Conservation (phyloP, 64 coral and sea anemone genomes). For the Pocillopora damicornis region DNA sequence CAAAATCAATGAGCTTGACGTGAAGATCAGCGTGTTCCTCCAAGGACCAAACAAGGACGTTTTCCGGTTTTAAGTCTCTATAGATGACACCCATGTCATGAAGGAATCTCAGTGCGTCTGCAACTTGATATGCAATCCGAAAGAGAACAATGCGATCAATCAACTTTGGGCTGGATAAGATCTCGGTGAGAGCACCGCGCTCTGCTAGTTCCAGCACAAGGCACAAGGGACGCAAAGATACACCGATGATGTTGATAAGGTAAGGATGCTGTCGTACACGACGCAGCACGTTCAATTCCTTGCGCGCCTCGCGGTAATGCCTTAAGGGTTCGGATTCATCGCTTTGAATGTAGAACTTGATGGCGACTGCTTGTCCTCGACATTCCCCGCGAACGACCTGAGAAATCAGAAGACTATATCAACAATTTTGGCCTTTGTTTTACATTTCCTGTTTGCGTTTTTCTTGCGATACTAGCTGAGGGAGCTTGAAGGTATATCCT, state of each 20-base stretch:
- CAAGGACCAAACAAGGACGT: slow-evolving; percentile 91
- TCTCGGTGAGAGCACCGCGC: slow-evolving; percentile 66
- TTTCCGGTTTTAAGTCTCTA: slow-evolving; percentile 94
- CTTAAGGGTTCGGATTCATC: slow-evolving; percentile 62
- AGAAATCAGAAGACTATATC: background rate
- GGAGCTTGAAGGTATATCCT: too few species aligned
- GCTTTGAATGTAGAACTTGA: slow-evolving; percentile 66
- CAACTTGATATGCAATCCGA: slow-evolving; percentile 91
- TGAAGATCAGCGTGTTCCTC: slow-evolving; percentile 82
- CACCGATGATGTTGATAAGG: slow-evolving; percentile 90
- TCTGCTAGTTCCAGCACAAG: slow-evolving; percentile 88
- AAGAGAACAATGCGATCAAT: slow-evolving; percentile 74
- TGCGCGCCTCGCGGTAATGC: slow-evolving; percentile 84
- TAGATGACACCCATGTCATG: slow-evolving; percentile 84
- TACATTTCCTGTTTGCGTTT: too few species aligned
- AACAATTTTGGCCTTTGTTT: background rate
- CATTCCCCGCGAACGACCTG: slow-evolving; percentile 73
- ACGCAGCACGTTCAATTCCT: slow-evolving; percentile 85
- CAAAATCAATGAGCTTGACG: slow-evolving; percentile 95
- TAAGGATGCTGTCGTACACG: slow-evolving; percentile 88
- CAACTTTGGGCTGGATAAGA: slow-evolving; percentile 28
- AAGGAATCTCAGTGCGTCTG: slow-evolving; percentile 80
- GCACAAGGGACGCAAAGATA: slow-evolving; percentile 81
- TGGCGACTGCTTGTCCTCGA: slow-evolving; percentile 70
- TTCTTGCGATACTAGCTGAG: too few species aligned